Percentiles rank a stretch among this genome's conserved stretches.
Evolutionary conservation across 2,888 invertebrate species (phyloP).

Genomic region (Drosophila rubida): DNA sequence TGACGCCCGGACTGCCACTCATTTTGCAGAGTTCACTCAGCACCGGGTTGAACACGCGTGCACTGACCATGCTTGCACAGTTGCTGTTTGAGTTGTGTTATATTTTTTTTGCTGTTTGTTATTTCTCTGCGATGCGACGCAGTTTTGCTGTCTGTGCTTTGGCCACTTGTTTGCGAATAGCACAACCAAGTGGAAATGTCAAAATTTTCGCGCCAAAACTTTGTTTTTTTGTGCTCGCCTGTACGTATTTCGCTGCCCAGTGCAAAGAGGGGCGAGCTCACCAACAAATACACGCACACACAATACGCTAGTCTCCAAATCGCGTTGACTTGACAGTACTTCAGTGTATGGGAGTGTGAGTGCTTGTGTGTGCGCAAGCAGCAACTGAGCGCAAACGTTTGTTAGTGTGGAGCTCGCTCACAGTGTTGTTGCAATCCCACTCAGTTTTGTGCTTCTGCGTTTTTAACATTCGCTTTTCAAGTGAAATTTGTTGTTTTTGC

Average conservation of each 20-base stretch:
- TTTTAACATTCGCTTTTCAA: constrained; percentile 53
- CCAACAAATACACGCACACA: constrained; percentile 34
- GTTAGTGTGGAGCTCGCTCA: constrained; percentile 29
- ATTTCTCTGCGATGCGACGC: constrained; percentile 52
- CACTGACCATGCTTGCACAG: constrained; percentile 80
- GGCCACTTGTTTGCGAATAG: constrained; percentile 66
- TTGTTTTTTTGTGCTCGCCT: constrained; percentile 63
- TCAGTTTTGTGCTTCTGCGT: constrained; percentile 35
- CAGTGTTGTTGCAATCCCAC: constrained; percentile 37
- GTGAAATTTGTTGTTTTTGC: constrained; percentile 61
- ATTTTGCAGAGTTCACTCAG: constrained; percentile 81
- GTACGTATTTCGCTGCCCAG: constrained; percentile 43
- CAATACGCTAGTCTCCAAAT: constrained; percentile 57
- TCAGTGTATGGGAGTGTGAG: no score
- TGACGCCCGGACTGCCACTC: constrained; percentile 70
- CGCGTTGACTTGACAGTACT: constrained; percentile 28
- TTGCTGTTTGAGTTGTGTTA: constrained; percentile 33
- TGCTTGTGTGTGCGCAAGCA: constrained; percentile 9
- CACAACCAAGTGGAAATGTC: constrained; percentile 67
- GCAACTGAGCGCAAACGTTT: constrained; percentile 40
- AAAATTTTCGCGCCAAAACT: constrained; percentile 82
- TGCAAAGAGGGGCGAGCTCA: constrained; percentile 48
- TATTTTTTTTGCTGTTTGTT: constrained; percentile 28
- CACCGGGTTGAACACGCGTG: constrained; percentile 82
- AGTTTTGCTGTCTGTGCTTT: constrained; percentile 56